Conservation (phyloP, 2,888 invertebrate genomes). For the Luperina testacea region DNA sequence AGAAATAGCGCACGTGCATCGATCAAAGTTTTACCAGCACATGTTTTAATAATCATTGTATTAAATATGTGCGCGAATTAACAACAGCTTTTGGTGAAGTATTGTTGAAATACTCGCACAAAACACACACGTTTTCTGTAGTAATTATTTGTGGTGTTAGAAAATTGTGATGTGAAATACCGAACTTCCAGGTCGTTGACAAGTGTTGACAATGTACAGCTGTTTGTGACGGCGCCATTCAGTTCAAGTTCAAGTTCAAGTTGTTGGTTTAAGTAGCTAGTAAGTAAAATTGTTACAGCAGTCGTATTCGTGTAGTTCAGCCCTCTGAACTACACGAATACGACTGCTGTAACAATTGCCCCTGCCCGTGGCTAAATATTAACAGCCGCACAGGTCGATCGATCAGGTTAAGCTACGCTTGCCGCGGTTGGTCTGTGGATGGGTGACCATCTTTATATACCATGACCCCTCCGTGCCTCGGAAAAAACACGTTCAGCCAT, state of each 20-base stretch:
- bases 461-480: no score
- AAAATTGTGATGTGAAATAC: constrained; percentile 26
- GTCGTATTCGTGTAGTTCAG: not conserved
- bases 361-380: no score
- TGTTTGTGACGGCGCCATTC: constrained; percentile 33
- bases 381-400: no score
- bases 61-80: constrained; percentile 29
- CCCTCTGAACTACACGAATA: no score
- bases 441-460: no score
- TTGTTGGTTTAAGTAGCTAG: constrained; percentile 10
- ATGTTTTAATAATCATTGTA: constrained; percentile 30
- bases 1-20: constrained; percentile 31
- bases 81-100: constrained; percentile 25
- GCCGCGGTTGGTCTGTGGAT: no score
- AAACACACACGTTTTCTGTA: not conserved
- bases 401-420: no score
- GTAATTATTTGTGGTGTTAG: not conserved
- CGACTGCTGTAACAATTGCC: no score
- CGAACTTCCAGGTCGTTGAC: constrained; percentile 29
- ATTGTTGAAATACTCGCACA: constrained; percentile 17
- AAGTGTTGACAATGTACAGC: constrained; percentile 32
- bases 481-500: no score
- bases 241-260: no score
- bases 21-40: constrained; percentile 29
- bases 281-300: constrained; percentile 26